Evolutionary conservation across 2,888 invertebrate genomes (phyloP), one percentile per base, ranked within the genome.

Genomic region (Pristionchus japonicus): DNA sequence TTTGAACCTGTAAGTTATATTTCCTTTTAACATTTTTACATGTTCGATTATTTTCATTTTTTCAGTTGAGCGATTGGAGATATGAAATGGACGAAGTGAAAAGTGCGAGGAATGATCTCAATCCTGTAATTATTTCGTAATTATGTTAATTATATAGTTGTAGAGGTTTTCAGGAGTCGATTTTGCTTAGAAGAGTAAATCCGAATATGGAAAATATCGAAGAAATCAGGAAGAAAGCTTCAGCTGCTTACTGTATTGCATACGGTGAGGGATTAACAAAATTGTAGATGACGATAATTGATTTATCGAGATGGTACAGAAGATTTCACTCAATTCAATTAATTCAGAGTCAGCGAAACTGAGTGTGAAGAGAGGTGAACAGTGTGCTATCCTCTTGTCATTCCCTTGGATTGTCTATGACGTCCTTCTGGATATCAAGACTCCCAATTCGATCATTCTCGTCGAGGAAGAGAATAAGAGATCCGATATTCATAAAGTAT

Each of bases 351-450:
- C 74, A 7, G 74, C 74, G 13, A 37, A 74, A 23, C 23, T 4
- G 20, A n/a, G 40, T 40, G n/a, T 74, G 43, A 3, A 74, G 43
- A 40, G 43, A 11, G 74, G 74, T 0, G 74, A 74, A 7, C 40
- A 40, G 13, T 23, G 40, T 23, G 20, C 40, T 17, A 40, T 74
- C 23, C 37, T 74, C 11, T n/a, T 74, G n/a, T 74, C 74, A 20
- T 74, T 74, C 74, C 74, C 74, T 13, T 74, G 74, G 74, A 40
- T 74, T 17, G 31, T 74, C 74, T 74, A 74, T 40, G 74, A 74
- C 11, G 40, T 74, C 9, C 74, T 74, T 20, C 23, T n/a, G 20
- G 74, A 74, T 20, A 74, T 74, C 20, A 74, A 40, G 40, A n/a
- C 23, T 23, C 40, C 74, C 20, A 23, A 43, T 40, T n/a, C n/a